A percentile compares a stretch with the other conserved stretches of the same genome.
Conservation (phyloP, 1,140 invertebrate species). For the Zaprionus africanus region DNA sequence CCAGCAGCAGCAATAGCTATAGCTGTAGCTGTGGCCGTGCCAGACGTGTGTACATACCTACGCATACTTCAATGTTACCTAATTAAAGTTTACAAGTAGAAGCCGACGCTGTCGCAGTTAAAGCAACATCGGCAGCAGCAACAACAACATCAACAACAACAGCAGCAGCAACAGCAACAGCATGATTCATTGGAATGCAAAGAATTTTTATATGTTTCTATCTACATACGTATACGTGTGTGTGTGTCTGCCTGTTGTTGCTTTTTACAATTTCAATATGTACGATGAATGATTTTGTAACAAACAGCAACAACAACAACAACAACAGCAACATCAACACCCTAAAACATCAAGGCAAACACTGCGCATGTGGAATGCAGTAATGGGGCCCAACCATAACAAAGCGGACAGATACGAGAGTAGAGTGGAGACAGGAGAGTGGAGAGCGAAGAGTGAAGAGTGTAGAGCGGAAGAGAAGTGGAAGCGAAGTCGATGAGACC, state of each 20-base stretch:
- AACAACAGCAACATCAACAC: constrained; percentile 67
- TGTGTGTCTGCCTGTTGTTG: constrained; percentile 39
- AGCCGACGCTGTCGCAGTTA: constrained; percentile 62
- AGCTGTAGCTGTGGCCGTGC: constrained; percentile 8
- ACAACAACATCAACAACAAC: constrained; percentile 47
- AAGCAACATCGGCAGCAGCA: constrained; percentile 55
- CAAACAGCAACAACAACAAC: constrained; percentile 52
- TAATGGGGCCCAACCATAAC: constrained; percentile 76
- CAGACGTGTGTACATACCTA: constrained; percentile 65
- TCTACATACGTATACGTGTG: constrained; percentile 52
- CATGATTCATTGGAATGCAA: constrained; percentile 82
- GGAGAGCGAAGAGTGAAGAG: neutral
- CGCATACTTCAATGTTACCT: constrained; percentile 81
- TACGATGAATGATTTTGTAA: constrained; percentile 82
- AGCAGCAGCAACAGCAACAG: constrained; percentile 49
- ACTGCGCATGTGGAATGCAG: constrained; percentile 80
- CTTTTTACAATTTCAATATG: constrained; percentile 77
- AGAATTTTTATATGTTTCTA: constrained; percentile 83
- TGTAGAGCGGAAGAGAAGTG: neutral
- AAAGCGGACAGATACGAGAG: constrained; percentile 46
- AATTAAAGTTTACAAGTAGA: constrained; percentile 78
- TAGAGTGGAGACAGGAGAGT: neutral
- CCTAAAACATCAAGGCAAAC: constrained; percentile 81
- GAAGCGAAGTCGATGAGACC: constrained; percentile 10
- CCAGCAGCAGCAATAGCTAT: neutral